phyloP scores from a whole-genome alignment of 2,113 vertebrate genomes.

The Petrocephalus microphthalmus region DNA sequence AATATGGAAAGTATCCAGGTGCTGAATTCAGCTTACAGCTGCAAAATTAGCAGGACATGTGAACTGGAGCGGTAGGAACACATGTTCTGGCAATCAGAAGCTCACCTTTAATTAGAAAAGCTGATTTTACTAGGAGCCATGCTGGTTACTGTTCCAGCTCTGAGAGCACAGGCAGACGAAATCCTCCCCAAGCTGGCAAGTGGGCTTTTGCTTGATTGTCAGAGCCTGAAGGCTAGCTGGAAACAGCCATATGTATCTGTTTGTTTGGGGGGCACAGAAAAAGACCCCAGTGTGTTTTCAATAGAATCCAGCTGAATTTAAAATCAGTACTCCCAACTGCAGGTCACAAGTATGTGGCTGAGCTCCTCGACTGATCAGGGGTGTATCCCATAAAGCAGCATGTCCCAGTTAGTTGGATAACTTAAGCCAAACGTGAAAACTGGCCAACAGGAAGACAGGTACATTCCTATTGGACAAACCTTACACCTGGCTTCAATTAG shows the following conservation, averaged over 20 bases:
- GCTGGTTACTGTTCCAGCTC: slow-evolving; percentile 33
- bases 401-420: not conserved
- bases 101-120: slow-evolving; percentile 35
- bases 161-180: slow-evolving; percentile 37
- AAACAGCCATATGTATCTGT: slow-evolving; percentile 43
- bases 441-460: not conserved
- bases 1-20: not conserved
- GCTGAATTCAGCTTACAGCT: not conserved
- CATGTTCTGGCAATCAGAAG: not conserved
- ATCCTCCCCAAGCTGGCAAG: slow-evolving; percentile 42
- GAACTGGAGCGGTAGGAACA: slow-evolving; percentile 15
- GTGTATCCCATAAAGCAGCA: not conserved
- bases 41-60: slow-evolving; percentile 9
- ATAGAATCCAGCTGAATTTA: slow-evolving; percentile 31
- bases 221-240: slow-evolving; percentile 35
- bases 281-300: slow-evolving; percentile 33
- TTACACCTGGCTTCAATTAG: not conserved
- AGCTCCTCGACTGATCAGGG: slow-evolving; percentile 21
- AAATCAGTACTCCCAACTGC: slow-evolving; percentile 33
- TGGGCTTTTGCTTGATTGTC: slow-evolving; percentile 28
- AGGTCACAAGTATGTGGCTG: not conserved
- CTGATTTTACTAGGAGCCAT: slow-evolving; percentile 42
- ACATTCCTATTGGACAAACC: not conserved
- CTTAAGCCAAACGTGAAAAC: not conserved
- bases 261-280: slow-evolving; percentile 37